Conservation (phyloP, 2,888 invertebrate genomes). For the Lysandra bellargus region DNA sequence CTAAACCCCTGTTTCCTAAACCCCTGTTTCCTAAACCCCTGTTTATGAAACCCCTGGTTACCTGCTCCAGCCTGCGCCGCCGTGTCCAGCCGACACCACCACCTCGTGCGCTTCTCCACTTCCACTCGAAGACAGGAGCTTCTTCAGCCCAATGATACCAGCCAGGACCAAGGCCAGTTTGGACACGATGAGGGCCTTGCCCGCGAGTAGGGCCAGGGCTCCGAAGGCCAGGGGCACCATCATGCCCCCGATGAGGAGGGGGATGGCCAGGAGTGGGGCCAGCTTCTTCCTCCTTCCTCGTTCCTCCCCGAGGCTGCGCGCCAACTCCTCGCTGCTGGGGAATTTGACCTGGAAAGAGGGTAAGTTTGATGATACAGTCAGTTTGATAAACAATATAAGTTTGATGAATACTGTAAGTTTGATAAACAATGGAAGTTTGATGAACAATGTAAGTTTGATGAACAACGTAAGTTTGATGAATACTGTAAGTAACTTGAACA, state of each 20-base stretch:
- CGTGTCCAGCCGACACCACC: constrained; percentile 85
- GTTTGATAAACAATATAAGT: too few species aligned
- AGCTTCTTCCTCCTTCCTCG: constrained; percentile 87
- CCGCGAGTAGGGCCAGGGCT: constrained; percentile 89
- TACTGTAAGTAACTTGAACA: too few species aligned
- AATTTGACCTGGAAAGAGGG: constrained; percentile 84
- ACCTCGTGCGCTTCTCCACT: constrained; percentile 85
- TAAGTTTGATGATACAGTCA: too few species aligned
- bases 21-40: neutral
- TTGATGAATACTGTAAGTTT: too few species aligned
- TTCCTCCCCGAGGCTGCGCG: constrained; percentile 83
- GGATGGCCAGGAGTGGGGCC: constrained; percentile 87
- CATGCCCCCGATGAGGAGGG: constrained; percentile 89
- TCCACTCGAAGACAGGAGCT: constrained; percentile 85
- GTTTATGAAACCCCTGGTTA: constrained; percentile 38
- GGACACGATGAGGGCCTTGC: constrained; percentile 92
- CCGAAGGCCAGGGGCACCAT: constrained; percentile 91
- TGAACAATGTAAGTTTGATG: too few species aligned
- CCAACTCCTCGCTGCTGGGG: constrained; percentile 83
- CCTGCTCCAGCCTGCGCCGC: constrained; percentile 87
- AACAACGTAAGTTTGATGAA: too few species aligned
- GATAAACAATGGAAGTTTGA: too few species aligned
- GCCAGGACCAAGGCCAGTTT: constrained; percentile 91
- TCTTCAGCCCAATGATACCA: constrained; percentile 92
- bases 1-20: too few species aligned